Evolutionary conservation across 2,888 invertebrate genomes (phyloP).

Genomic region (Branchinecta sandiegonensis): DNA sequence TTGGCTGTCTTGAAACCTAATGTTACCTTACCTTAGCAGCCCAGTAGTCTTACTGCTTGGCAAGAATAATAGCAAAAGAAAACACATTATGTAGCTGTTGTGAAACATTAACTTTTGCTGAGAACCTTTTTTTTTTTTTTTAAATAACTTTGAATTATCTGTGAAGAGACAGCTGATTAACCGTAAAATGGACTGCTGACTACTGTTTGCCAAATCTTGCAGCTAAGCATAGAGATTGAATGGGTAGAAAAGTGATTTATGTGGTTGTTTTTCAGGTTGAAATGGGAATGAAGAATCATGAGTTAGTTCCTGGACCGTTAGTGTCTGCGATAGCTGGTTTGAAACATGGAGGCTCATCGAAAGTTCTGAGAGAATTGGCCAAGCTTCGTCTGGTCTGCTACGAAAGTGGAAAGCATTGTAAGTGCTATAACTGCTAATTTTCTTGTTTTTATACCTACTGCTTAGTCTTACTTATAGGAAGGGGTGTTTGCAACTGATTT

Average conservation of each 20-base stretch:
- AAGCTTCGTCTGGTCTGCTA: constrained; percentile 81
- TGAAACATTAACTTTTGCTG: no score
- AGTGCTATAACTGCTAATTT: constrained; percentile 32
- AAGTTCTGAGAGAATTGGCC: constrained; percentile 71
- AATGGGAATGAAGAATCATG: constrained; percentile 99
- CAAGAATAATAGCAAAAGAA: no score
- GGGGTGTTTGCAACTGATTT: no score
- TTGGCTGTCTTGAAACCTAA: no score
- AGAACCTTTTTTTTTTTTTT: no score
- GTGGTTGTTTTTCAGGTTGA: constrained; percentile 54
- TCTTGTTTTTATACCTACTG: neutral
- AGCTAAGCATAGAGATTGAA: constrained; percentile 18
- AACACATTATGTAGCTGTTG: no score
- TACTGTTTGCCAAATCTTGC: constrained; percentile 17
- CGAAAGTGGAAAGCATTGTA: constrained; percentile 85
- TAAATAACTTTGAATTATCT: no score
- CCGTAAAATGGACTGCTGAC: neutral
- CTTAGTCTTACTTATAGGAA: neutral
- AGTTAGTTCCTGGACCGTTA: constrained; percentile 76
- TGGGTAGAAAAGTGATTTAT: constrained; percentile 16
- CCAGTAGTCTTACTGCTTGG: no score
- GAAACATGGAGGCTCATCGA: constrained; percentile 82
- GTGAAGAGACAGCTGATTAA: neutral
- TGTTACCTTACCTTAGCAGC: no score
- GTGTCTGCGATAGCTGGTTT: constrained; percentile 86